These are phyloP conservation scores for Sigmodon hispidus DNA, from an alignment of 2,113 vertebrate genomes.

Conservation along the genomic window DNA sequence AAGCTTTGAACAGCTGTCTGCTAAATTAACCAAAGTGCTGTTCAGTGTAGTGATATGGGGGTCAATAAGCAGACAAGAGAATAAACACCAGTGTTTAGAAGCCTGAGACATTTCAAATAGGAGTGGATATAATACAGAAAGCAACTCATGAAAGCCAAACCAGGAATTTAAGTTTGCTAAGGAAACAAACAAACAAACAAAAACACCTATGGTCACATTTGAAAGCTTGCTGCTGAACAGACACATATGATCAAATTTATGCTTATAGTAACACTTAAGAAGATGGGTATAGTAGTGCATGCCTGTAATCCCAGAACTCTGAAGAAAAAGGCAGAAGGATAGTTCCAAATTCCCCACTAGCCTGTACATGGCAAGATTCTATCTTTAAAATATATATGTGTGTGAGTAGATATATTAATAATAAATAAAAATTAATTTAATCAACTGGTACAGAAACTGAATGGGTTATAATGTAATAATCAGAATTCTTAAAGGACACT, in stretches of 20 bases:
- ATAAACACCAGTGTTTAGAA: neutral
- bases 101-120: neutral
- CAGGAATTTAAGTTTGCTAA: neutral
- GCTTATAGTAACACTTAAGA: neutral
- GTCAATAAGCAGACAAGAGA: neutral
- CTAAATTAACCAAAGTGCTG: conserved; percentile 21
- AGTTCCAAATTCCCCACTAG: neutral
- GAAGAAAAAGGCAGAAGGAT: neutral
- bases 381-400: neutral
- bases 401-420: too few species aligned
- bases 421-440: neutral
- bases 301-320: neutral
- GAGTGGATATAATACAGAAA: neutral
- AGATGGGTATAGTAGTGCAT: too few species aligned
- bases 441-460: neutral
- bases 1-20: neutral
- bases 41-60: too few species aligned
- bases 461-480: neutral
- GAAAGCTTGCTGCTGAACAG: neutral
- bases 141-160: neutral
- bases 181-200: too few species aligned
- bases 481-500: neutral
- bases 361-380: neutral
- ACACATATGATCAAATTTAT: neutral
- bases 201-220: neutral